These are phyloP conservation scores for Ganaspis sp. DNA, from an alignment of 1,140 invertebrate species.

Conservation along the genomic window DNA sequence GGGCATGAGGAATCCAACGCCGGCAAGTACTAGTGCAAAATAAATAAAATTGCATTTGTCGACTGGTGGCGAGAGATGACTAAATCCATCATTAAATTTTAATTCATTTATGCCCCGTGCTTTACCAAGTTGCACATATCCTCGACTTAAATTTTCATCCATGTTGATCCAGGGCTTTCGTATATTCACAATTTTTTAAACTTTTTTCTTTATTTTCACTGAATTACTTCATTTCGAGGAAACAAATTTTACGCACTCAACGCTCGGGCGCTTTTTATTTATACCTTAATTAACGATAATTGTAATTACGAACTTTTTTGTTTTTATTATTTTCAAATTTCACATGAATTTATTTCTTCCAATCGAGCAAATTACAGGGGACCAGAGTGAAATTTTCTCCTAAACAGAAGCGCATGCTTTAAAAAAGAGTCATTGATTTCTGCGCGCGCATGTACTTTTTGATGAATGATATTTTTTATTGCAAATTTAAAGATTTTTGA, in stretches of 20 bases:
- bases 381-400: neutral
- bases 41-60: conserved; percentile 88
- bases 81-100: conserved; percentile 77
- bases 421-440: conserved; percentile 69
- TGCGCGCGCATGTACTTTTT: conserved; percentile 58
- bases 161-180: conserved; percentile 66
- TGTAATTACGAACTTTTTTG: neutral
- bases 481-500: neutral
- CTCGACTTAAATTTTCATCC: conserved; percentile 82
- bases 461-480: neutral
- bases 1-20: conserved; percentile 92
- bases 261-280: neutral
- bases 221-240: neutral
- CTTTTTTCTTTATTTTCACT: neutral
- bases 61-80: conserved; percentile 81
- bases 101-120: conserved; percentile 76
- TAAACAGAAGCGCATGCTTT: conserved; percentile 61
- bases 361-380: conserved; percentile 31
- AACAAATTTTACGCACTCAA: neutral
- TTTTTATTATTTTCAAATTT: conserved; percentile 27
- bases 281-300: neutral
- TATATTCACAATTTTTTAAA: conserved; percentile 14
- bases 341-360: conserved; percentile 52
- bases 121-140: conserved; percentile 81
- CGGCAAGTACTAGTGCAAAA: conserved; percentile 87